phyloP scores from a whole-genome alignment of 2,113 vertebrate species.

The Microtus ochrogaster region DNA sequence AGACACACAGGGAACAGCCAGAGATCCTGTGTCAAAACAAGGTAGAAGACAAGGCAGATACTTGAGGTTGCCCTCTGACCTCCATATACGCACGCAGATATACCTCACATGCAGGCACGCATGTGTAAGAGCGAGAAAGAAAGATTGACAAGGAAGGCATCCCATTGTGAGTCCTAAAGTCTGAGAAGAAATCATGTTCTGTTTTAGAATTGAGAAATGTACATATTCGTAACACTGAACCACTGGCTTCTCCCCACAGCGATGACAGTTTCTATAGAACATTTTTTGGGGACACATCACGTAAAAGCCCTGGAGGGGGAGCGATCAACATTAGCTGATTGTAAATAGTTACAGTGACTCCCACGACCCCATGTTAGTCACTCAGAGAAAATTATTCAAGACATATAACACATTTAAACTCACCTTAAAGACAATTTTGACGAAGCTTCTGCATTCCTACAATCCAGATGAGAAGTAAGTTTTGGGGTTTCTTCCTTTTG shows the following conservation, averaged over 20 bases:
- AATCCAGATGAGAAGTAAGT: slow-evolving; percentile 3
- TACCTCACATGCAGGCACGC: neutral
- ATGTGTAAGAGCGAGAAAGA: neutral
- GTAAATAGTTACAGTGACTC: neutral
- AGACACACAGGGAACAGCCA: neutral
- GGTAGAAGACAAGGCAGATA: too few relatives aligned
- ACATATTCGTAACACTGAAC: neutral
- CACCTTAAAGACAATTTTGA: slow-evolving; percentile 16
- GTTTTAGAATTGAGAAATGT: neutral
- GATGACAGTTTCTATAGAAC: neutral
- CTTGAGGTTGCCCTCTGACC: neutral
- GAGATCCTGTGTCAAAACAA: neutral
- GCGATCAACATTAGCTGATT: neutral
- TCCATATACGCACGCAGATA: neutral
- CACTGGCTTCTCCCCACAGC: neutral
- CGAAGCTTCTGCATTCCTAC: neutral
- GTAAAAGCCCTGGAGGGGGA: neutral
- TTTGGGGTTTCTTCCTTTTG: neutral
- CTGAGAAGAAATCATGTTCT: slow-evolving; percentile 10
- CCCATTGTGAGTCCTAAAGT: neutral
- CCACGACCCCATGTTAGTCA: slow-evolving; percentile 20
- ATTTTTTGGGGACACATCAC: slow-evolving; percentile 21
- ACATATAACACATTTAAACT: neutral
- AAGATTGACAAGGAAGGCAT: neutral
- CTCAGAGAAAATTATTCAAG: slow-evolving; percentile 27